Conservation (phyloP, 35 echinoderm and acorn worm genomes). For the Chiridota heheva region DNA sequence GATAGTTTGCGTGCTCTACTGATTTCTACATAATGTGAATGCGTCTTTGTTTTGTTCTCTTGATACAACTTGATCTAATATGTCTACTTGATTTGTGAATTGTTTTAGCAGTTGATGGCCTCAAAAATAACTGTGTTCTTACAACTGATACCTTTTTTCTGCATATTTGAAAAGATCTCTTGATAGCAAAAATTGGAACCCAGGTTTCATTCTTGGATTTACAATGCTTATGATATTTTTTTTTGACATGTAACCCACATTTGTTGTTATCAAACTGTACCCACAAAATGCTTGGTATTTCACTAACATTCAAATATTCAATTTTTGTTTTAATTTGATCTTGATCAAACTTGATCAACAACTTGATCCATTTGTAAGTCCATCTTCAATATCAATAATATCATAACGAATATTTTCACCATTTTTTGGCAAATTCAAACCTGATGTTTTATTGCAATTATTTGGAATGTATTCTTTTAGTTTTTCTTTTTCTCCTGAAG, state of each 20-base stretch:
- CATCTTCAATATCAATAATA: slow-evolving; percentile 57
- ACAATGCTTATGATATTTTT: slow-evolving; percentile 21
- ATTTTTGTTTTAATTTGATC: slow-evolving; percentile 38
- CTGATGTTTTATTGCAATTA: slow-evolving; percentile 13
- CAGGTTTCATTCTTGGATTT: neutral
- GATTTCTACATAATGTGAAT: slow-evolving; percentile 42
- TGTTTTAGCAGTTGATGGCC: slow-evolving; percentile 47
- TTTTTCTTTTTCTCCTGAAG: neutral
- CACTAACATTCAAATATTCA: slow-evolving; percentile 1
- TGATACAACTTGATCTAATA: slow-evolving; percentile 12
- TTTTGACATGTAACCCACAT: neutral
- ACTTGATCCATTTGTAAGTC: slow-evolving; percentile 43
- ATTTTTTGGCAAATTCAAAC: neutral
- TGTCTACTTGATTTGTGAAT: slow-evolving; percentile 43
- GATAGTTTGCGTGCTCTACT: slow-evolving; percentile 3
- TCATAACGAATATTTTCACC: slow-evolving; percentile 36
- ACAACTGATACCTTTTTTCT: neutral
- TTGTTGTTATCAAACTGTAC: slow-evolving; percentile 25
- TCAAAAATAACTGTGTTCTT: slow-evolving; percentile 49
- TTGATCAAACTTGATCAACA: too few species aligned
- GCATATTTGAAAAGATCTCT: slow-evolving; percentile 15
- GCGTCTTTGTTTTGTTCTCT: neutral
- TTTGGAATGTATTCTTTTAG: neutral
- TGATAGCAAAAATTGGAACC: slow-evolving; percentile 29
- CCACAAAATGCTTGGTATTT: slow-evolving; percentile 47